These are phyloP conservation scores for Saiga tatarica DNA, from an alignment of 2,113 vertebrate genomes.

Conservation along the genomic window DNA sequence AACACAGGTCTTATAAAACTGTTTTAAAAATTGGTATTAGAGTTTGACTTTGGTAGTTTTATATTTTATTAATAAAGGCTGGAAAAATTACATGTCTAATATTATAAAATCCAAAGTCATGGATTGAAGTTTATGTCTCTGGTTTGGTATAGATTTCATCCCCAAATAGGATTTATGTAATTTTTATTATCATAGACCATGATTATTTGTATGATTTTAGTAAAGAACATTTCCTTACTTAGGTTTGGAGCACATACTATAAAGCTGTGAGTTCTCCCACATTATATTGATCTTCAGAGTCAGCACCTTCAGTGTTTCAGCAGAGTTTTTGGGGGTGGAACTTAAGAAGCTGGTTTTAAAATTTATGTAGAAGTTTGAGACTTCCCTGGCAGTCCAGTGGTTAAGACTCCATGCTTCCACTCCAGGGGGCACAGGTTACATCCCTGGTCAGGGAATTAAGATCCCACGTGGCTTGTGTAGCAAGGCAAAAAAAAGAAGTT, in stretches of 20 bases:
- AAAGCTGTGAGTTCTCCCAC: background rate
- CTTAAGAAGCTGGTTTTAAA: slow-evolving; percentile 9
- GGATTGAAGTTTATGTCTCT: background rate
- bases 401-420: background rate
- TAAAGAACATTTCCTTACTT: background rate
- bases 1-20: background rate
- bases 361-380: background rate
- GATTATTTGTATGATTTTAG: background rate
- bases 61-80: background rate
- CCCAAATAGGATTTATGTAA: background rate
- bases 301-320: background rate
- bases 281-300: background rate
- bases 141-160: background rate
- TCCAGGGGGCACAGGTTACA: background rate
- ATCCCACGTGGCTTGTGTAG: background rate
- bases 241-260: background rate
- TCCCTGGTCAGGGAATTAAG: background rate
- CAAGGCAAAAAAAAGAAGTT: background rate
- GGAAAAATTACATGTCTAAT: background rate
- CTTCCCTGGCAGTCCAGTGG: background rate
- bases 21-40: background rate
- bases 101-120: background rate
- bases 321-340: background rate
- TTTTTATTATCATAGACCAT: background rate
- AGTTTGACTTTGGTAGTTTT: background rate